These are phyloP conservation scores for Mastigias papua DNA, from an alignment of 30 jellyfish, hydroid and myxozoan genomes.

Conservation along the genomic window DNA sequence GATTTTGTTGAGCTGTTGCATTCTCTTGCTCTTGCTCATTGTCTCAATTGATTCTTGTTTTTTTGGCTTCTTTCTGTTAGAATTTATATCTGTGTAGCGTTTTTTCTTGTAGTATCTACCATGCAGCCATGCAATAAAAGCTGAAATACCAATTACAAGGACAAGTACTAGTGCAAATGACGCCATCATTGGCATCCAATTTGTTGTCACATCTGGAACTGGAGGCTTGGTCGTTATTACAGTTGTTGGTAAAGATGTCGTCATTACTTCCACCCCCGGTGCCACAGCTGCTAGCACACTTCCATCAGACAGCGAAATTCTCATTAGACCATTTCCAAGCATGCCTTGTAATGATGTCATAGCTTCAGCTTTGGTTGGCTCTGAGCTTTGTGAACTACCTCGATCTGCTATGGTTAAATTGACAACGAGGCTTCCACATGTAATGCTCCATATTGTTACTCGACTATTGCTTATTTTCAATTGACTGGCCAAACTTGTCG, in stretches of 20 bases:
- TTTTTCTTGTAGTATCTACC: constrained; percentile 64
- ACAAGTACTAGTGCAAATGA: constrained; percentile 28
- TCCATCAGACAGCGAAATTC: constrained; percentile 39
- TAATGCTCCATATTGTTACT: constrained; percentile 13
- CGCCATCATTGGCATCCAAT: constrained; percentile 76
- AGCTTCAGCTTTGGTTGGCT: constrained; percentile 57
- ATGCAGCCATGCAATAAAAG: constrained; percentile 60
- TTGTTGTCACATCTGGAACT: constrained; percentile 54
- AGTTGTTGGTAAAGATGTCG: constrained; percentile 37
- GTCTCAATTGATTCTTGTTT: background rate
- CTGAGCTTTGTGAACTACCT: constrained; percentile 6
- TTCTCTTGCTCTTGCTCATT: constrained; percentile 37
- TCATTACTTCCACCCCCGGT: constrained; percentile 61
- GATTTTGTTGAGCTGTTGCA: constrained; percentile 22
- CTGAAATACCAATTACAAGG: constrained; percentile 16
- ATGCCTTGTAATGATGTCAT: constrained; percentile 22
- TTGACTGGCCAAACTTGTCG: background rate
- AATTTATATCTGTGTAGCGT: constrained; percentile 51
- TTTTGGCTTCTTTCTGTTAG: constrained; percentile 36
- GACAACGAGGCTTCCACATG: constrained; percentile 67
- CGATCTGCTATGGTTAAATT: constrained; percentile 42
- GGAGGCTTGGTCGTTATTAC: constrained; percentile 31
- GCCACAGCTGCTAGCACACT: constrained; percentile 37
- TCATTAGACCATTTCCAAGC: constrained; percentile 47
- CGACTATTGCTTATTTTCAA: constrained; percentile 38